Conservation (phyloP, 2,113 vertebrate species). For the human (Homo sapiens) region DNA sequence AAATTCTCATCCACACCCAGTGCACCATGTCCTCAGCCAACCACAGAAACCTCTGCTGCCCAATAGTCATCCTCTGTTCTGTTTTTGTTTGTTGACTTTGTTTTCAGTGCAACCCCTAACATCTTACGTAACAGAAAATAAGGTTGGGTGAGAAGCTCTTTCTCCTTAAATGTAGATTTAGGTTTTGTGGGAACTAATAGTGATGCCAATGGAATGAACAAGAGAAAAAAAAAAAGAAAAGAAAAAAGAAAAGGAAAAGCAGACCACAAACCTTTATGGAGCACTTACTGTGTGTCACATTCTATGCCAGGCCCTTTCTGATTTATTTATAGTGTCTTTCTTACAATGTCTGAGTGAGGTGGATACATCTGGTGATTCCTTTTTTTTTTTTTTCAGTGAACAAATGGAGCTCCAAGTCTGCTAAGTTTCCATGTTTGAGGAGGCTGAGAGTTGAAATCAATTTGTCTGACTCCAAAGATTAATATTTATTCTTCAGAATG, state of each 20-base stretch:
- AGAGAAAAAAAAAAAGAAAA: neutral
- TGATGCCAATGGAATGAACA: neutral
- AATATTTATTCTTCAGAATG: neutral
- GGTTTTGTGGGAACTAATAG: constrained; percentile 27
- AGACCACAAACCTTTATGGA: neutral
- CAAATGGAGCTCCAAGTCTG: neutral
- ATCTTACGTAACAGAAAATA: constrained; percentile 10
- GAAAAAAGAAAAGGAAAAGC: neutral
- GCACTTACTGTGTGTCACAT: neutral
- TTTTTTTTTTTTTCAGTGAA: neutral
- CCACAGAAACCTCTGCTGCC: neutral
- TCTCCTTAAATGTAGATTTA: constrained; percentile 3
- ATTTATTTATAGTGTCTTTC: neutral
- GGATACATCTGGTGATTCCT: neutral
- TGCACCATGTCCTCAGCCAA: neutral
- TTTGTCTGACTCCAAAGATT: neutral
- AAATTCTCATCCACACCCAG: constrained; percentile 17
- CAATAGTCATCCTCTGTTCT: constrained; percentile 14
- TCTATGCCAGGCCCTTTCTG: neutral
- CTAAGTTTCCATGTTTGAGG: neutral
- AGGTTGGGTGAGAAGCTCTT: constrained; percentile 12
- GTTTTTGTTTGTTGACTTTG: constrained; percentile 34
- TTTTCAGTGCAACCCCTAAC: neutral
- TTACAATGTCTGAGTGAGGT: neutral
- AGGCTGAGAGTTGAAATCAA: neutral